Evolutionary conservation across 2,888 invertebrate species (phyloP).

Genomic region (Aphodius granarius): DNA sequence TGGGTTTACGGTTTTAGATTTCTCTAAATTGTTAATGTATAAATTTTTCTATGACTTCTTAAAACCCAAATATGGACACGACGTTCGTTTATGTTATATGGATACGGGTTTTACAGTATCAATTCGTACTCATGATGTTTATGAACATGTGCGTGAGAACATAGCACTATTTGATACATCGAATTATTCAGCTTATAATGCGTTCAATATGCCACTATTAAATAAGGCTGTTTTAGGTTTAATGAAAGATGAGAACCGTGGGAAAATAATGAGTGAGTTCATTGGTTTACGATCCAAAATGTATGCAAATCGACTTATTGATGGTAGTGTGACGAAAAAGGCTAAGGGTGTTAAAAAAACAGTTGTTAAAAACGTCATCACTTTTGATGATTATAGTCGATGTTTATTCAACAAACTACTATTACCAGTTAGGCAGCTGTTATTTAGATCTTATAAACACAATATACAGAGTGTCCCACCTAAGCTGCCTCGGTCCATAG

Average conservation of each 20-base stretch:
- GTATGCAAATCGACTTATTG: not conserved
- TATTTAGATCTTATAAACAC: too few species aligned
- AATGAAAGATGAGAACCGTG: conserved; percentile 43
- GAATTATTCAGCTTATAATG: conserved; percentile 37
- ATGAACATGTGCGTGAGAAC: conserved; percentile 36
- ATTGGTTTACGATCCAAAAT: conserved; percentile 4
- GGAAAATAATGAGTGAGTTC: conserved; percentile 28
- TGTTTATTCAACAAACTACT: not conserved
- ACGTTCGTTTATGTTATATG: conserved; percentile 37
- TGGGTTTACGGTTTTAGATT: too few species aligned
- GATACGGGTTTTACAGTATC: conserved; percentile 43
- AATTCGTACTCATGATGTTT: conserved; percentile 43
- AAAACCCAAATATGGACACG: conserved; percentile 37
- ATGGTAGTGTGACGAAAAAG: not conserved
- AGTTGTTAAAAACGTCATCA: conserved; percentile 10
- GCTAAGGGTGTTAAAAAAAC: conserved; percentile 7
- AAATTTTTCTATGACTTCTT: too few species aligned
- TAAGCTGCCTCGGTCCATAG: too few species aligned
- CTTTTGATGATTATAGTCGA: not conserved
- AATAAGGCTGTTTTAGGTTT: conserved; percentile 37
- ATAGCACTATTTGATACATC: conserved; percentile 44
- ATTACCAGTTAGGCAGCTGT: too few species aligned
- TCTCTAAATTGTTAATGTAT: too few species aligned
- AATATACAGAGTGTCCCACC: too few species aligned
- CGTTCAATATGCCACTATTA: conserved; percentile 33